Base-by-base conservation (phyloP, 2,888 invertebrate genomes). In the Parnassius glacialis region DNA sequence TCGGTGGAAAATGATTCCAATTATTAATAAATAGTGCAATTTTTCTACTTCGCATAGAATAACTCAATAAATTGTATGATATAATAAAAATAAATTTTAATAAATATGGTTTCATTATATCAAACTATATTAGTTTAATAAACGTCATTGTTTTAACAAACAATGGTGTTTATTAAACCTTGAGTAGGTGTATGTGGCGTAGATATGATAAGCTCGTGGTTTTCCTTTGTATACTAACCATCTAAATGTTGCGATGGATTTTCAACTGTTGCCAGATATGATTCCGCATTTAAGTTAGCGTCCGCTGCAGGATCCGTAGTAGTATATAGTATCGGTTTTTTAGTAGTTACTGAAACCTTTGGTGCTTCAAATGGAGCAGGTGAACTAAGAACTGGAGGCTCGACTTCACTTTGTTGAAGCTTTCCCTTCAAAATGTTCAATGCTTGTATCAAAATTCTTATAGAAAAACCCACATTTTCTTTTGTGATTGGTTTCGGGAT, bases 401-500 rank as follows among this genome's bases (percentile, higher is more conserved):
- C 85, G 3, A 80, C 68, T 67, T 87, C 81, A 72, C 90, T 81
- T 66, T 92, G 78, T 67, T 90, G 84, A 70, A 84, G 78, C 56
- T 74, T 75, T 20, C 84, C 80, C 72, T 94, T 95, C 55, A 96
- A 85, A 62, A 94, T 93, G 74, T 94, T 94, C 56, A 97, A 84
- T 64, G 96, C 96, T 77, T 94, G 95, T 12, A 96, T 92, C 63
- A 97, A 85, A 0, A 96, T 96, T 76, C 93, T 94, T 66, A 97
- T 95, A 55, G 96, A 96, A 65, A 95, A 94, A 70, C 96, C 95
- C 53, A 96, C 94, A 73, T 96, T 96, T 68, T 95, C 95, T 59
- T 94, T 93, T 5, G 95, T 96, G 41, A 96, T 91, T 10, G 94
- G 94, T 69, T 95, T 94, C 0, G 96, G 96, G 69, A 97, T 87